Base-by-base conservation (phyloP, 2,888 invertebrate genomes). In the Romanomermis culicivorax region DNA sequence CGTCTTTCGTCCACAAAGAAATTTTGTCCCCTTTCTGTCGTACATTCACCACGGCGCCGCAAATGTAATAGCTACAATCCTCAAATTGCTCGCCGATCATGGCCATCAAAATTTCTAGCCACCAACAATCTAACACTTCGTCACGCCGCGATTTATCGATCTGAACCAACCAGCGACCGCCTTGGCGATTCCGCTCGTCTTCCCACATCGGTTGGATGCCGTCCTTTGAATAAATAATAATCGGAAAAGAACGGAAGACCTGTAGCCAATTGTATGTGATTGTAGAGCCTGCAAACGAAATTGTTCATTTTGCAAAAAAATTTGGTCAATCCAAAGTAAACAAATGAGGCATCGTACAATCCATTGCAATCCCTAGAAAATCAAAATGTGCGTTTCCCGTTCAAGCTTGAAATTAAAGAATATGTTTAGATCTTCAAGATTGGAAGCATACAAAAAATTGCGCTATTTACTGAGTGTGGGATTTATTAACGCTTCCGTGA, bases 81-180 rank as follows among this genome's bases (percentile, higher is more conserved):
- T 79, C 79, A 73, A 95, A 95, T 55, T 88, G 85, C 77, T 97
- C 97, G 48, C 97, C 97, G 74, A 97, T 89, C 69, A 97, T 77
- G 65, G 82, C 67, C 66, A 67, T 73, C 56, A 83, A 72, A 51
- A 68, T 56, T 57, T 67, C 67, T 42, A 66, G 58, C 67, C 67
- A 67, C 52, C 63, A 67, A 47, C 61, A 60, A 56, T 67, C 67
- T 24, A 67, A 60, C 42, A 60, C 52, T 52, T 60, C 54, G 20
- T 2, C 25, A 1, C 58, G 54, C 3, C 43, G 36, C 17, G n/a
- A 14, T 61, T 70, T 71, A 59, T 85, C 83, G 61, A 88, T 76
- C 72, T 78, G 83, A 63, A 89, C 80, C 24, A 88, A 76, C 89
- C 89, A 89, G 61, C 88, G 75, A 29, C 89, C 89, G n/a, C 89